Evolutionary conservation across 2,888 invertebrate genomes (phyloP), one percentile per base, ranked within the genome.

Genomic region (Leuctra nigra): DNA sequence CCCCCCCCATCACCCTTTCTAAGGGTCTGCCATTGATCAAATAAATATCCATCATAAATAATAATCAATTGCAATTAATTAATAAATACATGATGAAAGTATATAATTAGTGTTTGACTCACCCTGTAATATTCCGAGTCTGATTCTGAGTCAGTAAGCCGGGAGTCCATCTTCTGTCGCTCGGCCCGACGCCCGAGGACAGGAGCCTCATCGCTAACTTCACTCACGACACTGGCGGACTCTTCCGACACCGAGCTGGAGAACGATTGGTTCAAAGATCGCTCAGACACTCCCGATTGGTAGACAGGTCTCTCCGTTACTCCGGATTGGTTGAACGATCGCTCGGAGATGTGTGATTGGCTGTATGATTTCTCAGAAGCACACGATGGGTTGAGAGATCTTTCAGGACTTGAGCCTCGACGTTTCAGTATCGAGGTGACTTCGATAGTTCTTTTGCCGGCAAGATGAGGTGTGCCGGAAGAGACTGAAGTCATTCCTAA

Each of bases 111-210:
- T n/a, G n/a, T n/a, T n/a, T n/a, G n/a, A n/a, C 75, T 73, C 74
- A 82, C 78, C 65, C 72, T 72, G 62, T 75, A 81, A 64, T 78
- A 81, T 60, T 87, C 87, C 76, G 86, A 83, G 69, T 89, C 90
- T 0, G 86, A 86, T 62, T 85, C 86, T 0, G 86, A 86, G 3
- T 86, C 86, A 36, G 55, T 61, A 29, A 59, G 61, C 29, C 61
- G 62, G 50, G 59, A 59, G 16, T 58, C 60, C 11, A 39, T 41
- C 36, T 60, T 55, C 64, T 84, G 83, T 58, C 82, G 72, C 18
- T 80, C 80, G 1, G 82, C 83, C 62, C 82, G 70, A 66, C 83
- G 73, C 3, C 84, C 84, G 61, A 81, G 74, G 24, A 84, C 77
- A 1, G 84, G 81, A 36, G 69, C 68, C 58, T 86, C 85, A 64